A percentile compares a stretch with the other conserved stretches of the same genome.
These are phyloP conservation scores for Mus spicilegus DNA, from an alignment of 2,113 vertebrate genomes.

Conservation along the genomic window DNA sequence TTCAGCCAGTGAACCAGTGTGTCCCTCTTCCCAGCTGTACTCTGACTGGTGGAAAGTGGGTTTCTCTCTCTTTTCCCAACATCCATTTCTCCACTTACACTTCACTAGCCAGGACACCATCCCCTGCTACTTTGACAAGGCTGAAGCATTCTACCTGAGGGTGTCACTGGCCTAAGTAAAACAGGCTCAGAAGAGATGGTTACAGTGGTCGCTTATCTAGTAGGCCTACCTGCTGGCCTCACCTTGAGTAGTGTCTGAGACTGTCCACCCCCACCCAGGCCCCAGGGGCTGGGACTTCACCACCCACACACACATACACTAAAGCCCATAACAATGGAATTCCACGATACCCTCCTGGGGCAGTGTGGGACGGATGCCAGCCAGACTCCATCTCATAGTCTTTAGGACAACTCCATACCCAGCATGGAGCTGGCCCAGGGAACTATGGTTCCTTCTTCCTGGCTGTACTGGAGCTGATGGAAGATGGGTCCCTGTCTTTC, in stretches of 20 bases:
- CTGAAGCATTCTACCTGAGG: neutral
- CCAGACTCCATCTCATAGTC: fast-evolving
- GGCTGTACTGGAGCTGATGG: neutral
- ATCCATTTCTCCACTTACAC: neutral
- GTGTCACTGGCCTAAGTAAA: neutral
- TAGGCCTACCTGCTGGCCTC: neutral
- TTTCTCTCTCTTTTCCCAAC: neutral
- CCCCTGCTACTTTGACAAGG: neutral
- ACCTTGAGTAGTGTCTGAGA: neutral
- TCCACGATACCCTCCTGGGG: neutral
- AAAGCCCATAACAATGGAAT: neutral
- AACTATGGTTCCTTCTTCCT: neutral
- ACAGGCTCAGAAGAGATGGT: neutral
- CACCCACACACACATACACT: neutral
- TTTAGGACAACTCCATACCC: neutral
- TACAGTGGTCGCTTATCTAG: neutral
- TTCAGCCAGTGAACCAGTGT: neutral
- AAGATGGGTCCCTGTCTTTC: neutral
- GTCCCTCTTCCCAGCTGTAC: neutral
- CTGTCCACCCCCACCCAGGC: neutral
- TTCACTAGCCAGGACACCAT: neutral
- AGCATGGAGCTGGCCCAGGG: neutral
- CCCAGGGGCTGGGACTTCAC: neutral
- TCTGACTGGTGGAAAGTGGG: neutral
- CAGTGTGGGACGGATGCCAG: neutral